These are phyloP conservation scores for Catocala sponsa DNA, from an alignment of 2,888 invertebrate species.

Conservation along the genomic window DNA sequence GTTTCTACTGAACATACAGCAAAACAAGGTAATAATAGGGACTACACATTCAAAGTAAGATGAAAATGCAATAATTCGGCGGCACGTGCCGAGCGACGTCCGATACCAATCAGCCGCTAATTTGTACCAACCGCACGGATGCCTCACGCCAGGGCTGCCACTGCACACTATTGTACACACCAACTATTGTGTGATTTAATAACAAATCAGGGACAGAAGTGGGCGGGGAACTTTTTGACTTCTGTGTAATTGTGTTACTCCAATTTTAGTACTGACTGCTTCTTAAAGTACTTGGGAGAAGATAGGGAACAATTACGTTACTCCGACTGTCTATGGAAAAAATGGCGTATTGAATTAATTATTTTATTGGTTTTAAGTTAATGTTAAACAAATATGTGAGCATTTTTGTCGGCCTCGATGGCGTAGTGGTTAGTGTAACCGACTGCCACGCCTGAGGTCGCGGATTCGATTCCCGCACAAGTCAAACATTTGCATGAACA, in stretches of 20 bases:
- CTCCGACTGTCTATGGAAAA: too few species aligned
- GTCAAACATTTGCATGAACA: too few species aligned
- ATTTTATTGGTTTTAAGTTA: too few species aligned
- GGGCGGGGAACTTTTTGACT: conserved; percentile 39
- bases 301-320: too few species aligned
- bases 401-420: too few species aligned
- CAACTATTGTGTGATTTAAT: conserved; percentile 51
- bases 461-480: too few species aligned
- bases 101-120: conserved; percentile 56
- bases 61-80: conserved; percentile 45
- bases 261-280: neutral
- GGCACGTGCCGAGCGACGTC: conserved; percentile 53
- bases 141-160: conserved; percentile 33
- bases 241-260: conserved; percentile 9
- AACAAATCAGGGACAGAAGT: conserved; percentile 51
- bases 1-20: neutral
- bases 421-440: too few species aligned
- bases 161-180: conserved; percentile 28
- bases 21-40: conserved; percentile 17
- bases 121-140: conserved; percentile 53
- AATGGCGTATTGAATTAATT: too few species aligned
- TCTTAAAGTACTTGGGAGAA: neutral
- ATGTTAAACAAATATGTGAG: too few species aligned
- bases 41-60: conserved; percentile 26
- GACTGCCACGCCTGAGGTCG: too few species aligned